Base-by-base conservation (phyloP, 2,113 vertebrate genomes). In the Stegostoma tigrinum region DNA sequence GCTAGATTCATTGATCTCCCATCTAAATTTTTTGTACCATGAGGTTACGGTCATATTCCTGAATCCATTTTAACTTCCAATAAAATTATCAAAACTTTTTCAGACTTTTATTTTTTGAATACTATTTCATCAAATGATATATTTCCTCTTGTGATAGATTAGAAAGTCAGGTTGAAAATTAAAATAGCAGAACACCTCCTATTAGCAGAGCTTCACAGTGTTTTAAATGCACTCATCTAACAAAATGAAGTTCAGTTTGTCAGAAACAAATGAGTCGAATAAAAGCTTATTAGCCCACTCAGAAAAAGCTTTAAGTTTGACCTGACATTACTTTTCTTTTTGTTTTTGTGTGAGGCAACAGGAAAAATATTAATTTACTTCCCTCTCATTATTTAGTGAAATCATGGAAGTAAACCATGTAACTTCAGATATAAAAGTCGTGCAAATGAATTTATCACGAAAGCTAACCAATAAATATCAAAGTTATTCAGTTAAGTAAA, bases 31-130 rank as follows among this genome's bases (percentile, higher is more conserved):
- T 96, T 48, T 78, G 0, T 55, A 70, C 83, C 95, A 96, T 91
- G 96, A 91, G 96, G 96, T 87, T 96, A 61, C 96, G 94, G 96
- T 96, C 95, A 95, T 96, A 96, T 48, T 14, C 68, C 45, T 72
- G 3, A 30, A 72, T 95, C 45, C 94, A 95, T 72, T 95, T 95
- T 52, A 95, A 72, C 45, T 75, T 95, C 34, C 94, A 95, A 52
- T 95, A 72, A 95, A 24, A 5, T 95, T 27, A 52, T 48, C 23
- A 68, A 72, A 68, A 72, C 72, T 72, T 70, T 72, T 72, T 72
- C 67, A 48, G 67, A 45, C 42, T 68, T 45, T 68, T n/a, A 42
- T 67, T 94, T 48, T 72, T 48, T 95, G 93, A 72, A 95, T 72
- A 27, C 19, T 48, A 27, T 95, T 95, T 95, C 42, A 95, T 30